Evolutionary conservation across 2,888 invertebrate genomes (phyloP).

Genomic region (Pterostichus niger): DNA sequence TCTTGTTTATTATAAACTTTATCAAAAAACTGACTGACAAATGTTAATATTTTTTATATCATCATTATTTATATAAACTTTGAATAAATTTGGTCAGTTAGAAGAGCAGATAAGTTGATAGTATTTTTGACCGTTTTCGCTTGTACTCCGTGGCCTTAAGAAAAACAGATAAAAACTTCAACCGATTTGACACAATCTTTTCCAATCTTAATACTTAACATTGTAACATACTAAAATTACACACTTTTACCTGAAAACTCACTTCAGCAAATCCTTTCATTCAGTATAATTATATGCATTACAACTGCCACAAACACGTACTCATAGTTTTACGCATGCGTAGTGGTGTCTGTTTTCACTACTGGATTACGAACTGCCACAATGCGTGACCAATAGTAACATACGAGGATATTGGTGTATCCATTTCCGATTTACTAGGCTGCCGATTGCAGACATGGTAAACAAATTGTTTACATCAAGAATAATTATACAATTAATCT

Average conservation of each 20-base stretch:
- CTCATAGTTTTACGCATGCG: not conserved
- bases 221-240: not conserved
- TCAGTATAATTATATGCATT: not conserved
- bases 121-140: too few relatives aligned
- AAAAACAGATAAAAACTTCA: too few relatives aligned
- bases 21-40: too few relatives aligned
- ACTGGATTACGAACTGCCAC: not conserved
- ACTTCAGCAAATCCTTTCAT: not conserved
- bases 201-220: not conserved
- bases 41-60: too few relatives aligned
- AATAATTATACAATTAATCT: constrained; percentile 22
- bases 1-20: too few relatives aligned
- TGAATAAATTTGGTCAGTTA: too few relatives aligned
- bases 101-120: too few relatives aligned
- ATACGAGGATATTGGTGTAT: not conserved
- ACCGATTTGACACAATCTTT: too few relatives aligned
- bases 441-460: constrained; percentile 4
- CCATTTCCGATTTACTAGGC: not conserved
- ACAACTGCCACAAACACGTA: not conserved
- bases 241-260: not conserved
- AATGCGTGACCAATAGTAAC: constrained; percentile 9
- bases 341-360: constrained; percentile 12
- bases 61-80: too few relatives aligned
- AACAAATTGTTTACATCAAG: constrained; percentile 34
- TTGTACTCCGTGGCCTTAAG: too few relatives aligned